phyloP scores from a whole-genome alignment of 2,113 vertebrate genomes.

The Dipodomys merriami region DNA sequence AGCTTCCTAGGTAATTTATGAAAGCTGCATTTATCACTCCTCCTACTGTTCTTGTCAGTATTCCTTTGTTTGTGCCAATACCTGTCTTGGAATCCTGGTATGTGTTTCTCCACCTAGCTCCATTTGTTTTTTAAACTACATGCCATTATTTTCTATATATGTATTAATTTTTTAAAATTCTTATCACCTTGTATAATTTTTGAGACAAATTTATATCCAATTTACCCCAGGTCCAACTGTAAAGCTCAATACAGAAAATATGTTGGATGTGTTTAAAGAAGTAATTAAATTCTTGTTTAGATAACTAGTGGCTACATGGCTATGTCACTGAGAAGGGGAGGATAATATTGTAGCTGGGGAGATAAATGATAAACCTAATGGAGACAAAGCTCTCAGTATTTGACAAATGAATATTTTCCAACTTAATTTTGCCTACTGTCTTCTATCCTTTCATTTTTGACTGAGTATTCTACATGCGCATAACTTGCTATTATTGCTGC shows the following conservation, averaged over 20 bases:
- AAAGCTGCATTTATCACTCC: background rate
- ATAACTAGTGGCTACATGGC: background rate
- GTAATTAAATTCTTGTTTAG: background rate
- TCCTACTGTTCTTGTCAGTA: background rate
- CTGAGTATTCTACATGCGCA: background rate
- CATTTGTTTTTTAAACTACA: background rate
- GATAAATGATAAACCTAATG: background rate
- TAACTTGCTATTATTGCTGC: background rate
- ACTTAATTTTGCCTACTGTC: conserved; percentile 15
- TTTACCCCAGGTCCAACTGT: background rate
- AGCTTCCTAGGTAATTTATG: background rate
- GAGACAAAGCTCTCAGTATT: background rate
- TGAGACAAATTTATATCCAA: background rate
- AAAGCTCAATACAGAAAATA: background rate
- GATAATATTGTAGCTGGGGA: background rate
- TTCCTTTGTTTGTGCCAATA: background rate
- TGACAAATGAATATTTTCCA: background rate
- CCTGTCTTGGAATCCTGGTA: background rate
- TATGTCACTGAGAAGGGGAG: background rate
- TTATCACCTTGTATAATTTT: background rate
- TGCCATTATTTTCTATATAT: background rate
- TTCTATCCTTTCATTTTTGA: background rate
- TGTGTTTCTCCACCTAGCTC: background rate
- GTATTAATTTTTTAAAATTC: background rate
- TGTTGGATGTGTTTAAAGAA: background rate